Conservation (phyloP, 1,140 invertebrate genomes). For the Hylyphantes graminicola region DNA sequence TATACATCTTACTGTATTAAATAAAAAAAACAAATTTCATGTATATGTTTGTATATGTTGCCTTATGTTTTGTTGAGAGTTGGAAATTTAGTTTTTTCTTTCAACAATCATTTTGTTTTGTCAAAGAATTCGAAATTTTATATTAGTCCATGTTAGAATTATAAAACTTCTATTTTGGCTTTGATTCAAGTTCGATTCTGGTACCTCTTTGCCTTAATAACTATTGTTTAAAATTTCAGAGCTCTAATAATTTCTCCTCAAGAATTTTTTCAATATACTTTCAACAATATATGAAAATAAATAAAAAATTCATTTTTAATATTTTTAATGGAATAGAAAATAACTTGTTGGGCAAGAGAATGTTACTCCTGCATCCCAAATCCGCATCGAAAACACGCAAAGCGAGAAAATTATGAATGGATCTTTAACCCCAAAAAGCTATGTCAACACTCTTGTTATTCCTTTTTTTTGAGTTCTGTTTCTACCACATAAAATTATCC, state of each 20-base stretch:
- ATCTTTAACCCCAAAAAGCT: slow-evolving; percentile 49
- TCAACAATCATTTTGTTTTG: too few species aligned
- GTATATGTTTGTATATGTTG: too few species aligned
- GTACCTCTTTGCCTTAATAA: background rate
- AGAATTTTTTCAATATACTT: background rate
- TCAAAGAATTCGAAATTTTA: too few species aligned
- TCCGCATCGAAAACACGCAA: slow-evolving; percentile 76
- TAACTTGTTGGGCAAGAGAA: slow-evolving; percentile 74
- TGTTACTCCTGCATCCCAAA: slow-evolving; percentile 43
- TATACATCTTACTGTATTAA: slow-evolving; percentile 3
- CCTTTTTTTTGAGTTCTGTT: background rate
- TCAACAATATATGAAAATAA: background rate
- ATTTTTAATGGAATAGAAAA: slow-evolving; percentile 81
- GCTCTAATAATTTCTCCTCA: too few species aligned
- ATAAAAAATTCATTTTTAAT: slow-evolving; percentile 68
- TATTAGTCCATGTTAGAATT: background rate
- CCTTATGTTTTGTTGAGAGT: too few species aligned
- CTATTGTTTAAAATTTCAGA: background rate
- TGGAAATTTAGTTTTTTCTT: too few species aligned
- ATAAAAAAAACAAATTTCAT: too few species aligned
- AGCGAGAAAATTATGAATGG: slow-evolving; percentile 63
- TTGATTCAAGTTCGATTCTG: background rate
- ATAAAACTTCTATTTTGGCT: background rate
- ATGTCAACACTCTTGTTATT: background rate
- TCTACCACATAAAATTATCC: background rate